Evolutionary conservation across 1,140 invertebrate genomes (phyloP), one percentile per base, ranked within the genome.

Genomic region (Penaeus japonicus): DNA sequence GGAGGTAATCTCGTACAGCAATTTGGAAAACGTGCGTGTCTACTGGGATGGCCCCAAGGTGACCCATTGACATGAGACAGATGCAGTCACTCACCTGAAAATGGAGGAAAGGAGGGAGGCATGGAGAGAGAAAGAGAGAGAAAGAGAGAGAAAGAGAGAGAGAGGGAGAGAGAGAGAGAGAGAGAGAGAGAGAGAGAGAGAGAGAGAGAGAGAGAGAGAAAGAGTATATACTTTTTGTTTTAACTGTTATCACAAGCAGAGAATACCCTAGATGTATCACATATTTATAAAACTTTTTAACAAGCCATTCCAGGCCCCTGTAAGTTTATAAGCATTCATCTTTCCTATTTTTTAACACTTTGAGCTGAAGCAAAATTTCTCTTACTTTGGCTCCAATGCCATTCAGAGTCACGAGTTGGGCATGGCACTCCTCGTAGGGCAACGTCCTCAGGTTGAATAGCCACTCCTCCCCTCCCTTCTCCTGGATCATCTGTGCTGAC

Each of bases 1-100:
- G 96, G 84, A 97, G 92, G 91, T 99, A 99, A 91, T 95, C 94
- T 87, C 95, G 93, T 47, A 95, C 93, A 30, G 97, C 97, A 84
- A 99, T 96, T 94, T 99, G 96, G 93, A 96, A 98, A 27, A 99
- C 97, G 93, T 99, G 98, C 0, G 98, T 99, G 92, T 99, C 99
- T 1, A 99, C 96, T 20, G 98, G 98, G 85, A 99, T 95, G 0
- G 97, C 95, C 92, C 96, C 94, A 73, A 97, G 92, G 92, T 99
- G 96, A 78, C 96, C 96, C 88, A 99, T 92, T 1, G 98, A 98
- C 98, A 99, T 99, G 4, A 99, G 94, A 93, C 97, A 98, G 91
- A 99, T 96, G 92, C 98, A 99, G 93, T 99, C 98, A n/a, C 98
- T 98, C 30, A 99, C 96, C 96, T 97, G 91, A 62, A 79, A 80